Evolutionary conservation across 2,888 invertebrate species (phyloP).

Genomic region (Synergus gifuensis): DNA sequence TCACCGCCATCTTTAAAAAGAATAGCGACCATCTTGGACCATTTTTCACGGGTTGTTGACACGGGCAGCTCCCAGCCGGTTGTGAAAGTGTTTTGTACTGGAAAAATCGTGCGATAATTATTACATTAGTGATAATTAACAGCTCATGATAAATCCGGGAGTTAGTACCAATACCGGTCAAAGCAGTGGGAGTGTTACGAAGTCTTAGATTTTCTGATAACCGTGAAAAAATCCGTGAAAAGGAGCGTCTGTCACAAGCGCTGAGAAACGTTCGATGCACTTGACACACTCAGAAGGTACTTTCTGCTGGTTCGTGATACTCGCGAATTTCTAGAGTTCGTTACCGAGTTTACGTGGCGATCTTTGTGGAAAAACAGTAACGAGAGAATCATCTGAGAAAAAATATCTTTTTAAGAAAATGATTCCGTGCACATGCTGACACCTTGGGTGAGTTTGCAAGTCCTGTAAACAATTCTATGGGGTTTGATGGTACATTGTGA

Average conservation of each 20-base stretch:
- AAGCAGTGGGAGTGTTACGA: background rate
- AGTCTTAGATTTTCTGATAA: slow-evolving; percentile 4
- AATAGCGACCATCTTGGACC: slow-evolving; percentile 67
- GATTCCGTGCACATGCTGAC: slow-evolving; percentile 71
- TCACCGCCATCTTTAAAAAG: slow-evolving; percentile 62
- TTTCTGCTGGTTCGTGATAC: slow-evolving; percentile 23
- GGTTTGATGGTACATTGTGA: slow-evolving; percentile 8
- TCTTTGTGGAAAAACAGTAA: background rate
- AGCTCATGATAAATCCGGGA: slow-evolving; percentile 34
- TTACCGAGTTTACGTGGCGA: slow-evolving; percentile 22
- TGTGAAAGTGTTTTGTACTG: slow-evolving; percentile 69
- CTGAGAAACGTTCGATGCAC: slow-evolving; percentile 8
- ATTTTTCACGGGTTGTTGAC: slow-evolving; percentile 75
- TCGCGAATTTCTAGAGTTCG: slow-evolving; percentile 23
- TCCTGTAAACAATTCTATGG: slow-evolving; percentile 55
- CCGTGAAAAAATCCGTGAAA: slow-evolving; percentile 61
- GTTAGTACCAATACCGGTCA: background rate
- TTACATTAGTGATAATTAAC: slow-evolving; percentile 53
- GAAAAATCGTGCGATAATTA: slow-evolving; percentile 57
- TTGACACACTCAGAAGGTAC: slow-evolving; percentile 21
- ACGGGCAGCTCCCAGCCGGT: slow-evolving; percentile 72
- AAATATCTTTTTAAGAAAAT: slow-evolving; percentile 54
- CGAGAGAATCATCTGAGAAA: background rate
- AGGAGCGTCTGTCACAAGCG: slow-evolving; percentile 67
- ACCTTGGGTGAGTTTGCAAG: slow-evolving; percentile 67